Percentiles rank a stretch among this genome's conserved stretches.
Evolutionary conservation across 2,888 invertebrate genomes (phyloP).

Genomic region (Nymphalis urticae): DNA sequence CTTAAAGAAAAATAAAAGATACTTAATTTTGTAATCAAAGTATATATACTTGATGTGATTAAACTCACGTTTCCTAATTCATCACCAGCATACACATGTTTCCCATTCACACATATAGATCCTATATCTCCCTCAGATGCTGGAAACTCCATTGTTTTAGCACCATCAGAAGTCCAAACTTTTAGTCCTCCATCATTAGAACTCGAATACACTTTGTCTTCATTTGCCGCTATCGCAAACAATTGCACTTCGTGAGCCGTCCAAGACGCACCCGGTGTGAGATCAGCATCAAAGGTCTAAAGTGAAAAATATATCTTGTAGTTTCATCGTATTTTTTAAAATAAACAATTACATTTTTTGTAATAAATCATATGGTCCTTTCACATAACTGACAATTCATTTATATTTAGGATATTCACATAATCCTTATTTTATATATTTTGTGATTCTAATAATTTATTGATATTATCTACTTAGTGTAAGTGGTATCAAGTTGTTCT

Average conservation of each 20-base stretch:
- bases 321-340: too few relatives aligned
- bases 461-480: too few relatives aligned
- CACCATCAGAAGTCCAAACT: conserved; percentile 75
- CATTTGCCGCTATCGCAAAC: conserved; percentile 80
- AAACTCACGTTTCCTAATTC: conserved; percentile 81
- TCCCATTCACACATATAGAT: conserved; percentile 56
- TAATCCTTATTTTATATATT: too few relatives aligned
- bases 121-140: conserved; percentile 69
- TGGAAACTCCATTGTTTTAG: conserved; percentile 60
- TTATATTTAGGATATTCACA: too few relatives aligned
- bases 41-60: too few relatives aligned
- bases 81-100: conserved; percentile 82
- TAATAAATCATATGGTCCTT: too few relatives aligned
- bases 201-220: conserved; percentile 79
- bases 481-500: too few relatives aligned
- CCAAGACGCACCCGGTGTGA: conserved; percentile 60
- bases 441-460: too few relatives aligned
- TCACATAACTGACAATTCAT: too few relatives aligned
- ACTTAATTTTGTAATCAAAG: neutral
- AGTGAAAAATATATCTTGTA: neutral
- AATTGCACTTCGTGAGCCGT: conserved; percentile 83
- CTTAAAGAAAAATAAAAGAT: too few relatives aligned
- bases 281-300: conserved; percentile 61
- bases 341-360: too few relatives aligned
- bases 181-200: conserved; percentile 84